Evolutionary conservation across 2,113 vertebrate species (phyloP).

Genomic region (Calidris pygmaea): DNA sequence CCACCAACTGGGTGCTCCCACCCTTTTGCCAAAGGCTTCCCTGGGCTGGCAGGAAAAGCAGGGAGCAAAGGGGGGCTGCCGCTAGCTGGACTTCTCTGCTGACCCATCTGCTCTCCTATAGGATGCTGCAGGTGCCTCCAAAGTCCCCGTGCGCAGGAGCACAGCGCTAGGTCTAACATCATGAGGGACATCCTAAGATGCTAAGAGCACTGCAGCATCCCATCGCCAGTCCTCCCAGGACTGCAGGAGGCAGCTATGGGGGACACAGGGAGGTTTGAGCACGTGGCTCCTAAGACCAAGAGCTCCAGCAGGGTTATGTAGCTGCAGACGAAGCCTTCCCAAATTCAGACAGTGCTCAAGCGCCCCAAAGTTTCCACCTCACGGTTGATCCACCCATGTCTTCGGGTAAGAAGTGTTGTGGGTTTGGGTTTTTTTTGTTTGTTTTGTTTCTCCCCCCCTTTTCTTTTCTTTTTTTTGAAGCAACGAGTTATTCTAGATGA

Average conservation of each 20-base stretch:
- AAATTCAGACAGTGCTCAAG: background rate
- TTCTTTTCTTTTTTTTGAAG: background rate
- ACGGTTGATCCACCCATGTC: background rate
- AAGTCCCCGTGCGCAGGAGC: background rate
- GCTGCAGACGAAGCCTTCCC: background rate
- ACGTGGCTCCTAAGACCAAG: background rate
- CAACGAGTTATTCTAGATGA: slow-evolving; percentile 1
- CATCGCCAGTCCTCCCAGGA: background rate
- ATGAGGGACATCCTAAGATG: fast-evolving
- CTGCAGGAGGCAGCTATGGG: background rate
- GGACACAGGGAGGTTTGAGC: background rate
- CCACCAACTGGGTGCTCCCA: background rate
- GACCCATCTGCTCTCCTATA: background rate
- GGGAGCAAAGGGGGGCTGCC: background rate
- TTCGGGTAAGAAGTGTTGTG: background rate
- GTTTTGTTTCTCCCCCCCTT: fast-evolving
- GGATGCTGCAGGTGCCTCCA: background rate
- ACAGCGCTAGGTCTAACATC: background rate
- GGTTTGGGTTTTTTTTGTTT: background rate
- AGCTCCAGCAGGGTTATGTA: background rate
- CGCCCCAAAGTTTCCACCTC: background rate
- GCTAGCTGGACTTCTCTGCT: background rate
- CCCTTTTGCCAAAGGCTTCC: background rate
- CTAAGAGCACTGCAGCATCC: background rate
- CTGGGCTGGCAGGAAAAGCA: background rate